Evolutionary conservation across 2,888 invertebrate species (phyloP).

Genomic region (Caenorhabditis sinica): DNA sequence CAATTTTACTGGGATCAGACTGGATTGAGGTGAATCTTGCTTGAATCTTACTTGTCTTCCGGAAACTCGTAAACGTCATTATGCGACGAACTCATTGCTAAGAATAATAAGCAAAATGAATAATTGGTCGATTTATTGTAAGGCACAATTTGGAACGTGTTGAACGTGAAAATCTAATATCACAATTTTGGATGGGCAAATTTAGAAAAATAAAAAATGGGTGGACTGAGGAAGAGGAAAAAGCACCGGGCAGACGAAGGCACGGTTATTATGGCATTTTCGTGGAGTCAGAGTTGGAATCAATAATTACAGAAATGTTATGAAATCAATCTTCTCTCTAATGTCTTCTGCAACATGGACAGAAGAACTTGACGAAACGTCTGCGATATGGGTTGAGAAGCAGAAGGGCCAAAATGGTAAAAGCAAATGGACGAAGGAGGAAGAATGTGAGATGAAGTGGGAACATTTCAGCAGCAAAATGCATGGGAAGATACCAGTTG

Average conservation of each 20-base stretch:
- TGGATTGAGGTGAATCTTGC: background rate
- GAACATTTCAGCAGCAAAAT: slow-evolving; percentile 60
- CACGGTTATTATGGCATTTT: slow-evolving; percentile 53
- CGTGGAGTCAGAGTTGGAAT: background rate
- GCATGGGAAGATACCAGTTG: slow-evolving; percentile 55
- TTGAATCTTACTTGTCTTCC: slow-evolving; percentile 51
- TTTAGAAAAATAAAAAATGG: background rate
- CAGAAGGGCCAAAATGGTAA: slow-evolving; percentile 41
- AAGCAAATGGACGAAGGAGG: slow-evolving; percentile 57
- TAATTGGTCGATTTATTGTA: background rate
- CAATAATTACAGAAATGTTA: slow-evolving; percentile 58
- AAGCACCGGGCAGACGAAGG: slow-evolving; percentile 51
- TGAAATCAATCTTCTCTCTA: background rate
- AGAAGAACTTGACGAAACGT: slow-evolving; percentile 63
- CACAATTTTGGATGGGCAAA: slow-evolving; percentile 32
- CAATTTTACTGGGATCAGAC: slow-evolving; percentile 29
- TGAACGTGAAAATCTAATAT: slow-evolving; percentile 41
- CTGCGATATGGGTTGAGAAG: slow-evolving; percentile 64
- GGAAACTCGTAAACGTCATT: slow-evolving; percentile 63
- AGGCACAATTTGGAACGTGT: slow-evolving; percentile 41
- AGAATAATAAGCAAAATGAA: slow-evolving; percentile 8
- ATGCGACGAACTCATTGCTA: slow-evolving; percentile 34
- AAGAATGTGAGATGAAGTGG: slow-evolving; percentile 64
- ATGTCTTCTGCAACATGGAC: slow-evolving; percentile 63
- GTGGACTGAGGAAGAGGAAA: slow-evolving; percentile 15